These are phyloP conservation scores for Argopecten irradians DNA, from an alignment of 1,140 invertebrate species.

Conservation along the genomic window DNA sequence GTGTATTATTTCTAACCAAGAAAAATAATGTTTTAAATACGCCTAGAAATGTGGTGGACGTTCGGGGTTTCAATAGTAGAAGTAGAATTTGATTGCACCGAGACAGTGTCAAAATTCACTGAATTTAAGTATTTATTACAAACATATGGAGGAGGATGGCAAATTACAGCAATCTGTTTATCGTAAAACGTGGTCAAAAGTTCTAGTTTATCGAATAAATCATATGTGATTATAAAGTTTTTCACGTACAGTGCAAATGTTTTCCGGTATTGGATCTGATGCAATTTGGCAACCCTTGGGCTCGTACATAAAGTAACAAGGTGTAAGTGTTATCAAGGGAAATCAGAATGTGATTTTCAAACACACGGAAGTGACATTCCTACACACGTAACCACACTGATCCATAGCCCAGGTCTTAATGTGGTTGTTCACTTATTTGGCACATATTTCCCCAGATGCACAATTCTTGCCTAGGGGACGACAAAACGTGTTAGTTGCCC, in stretches of 20 bases:
- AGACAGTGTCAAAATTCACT: neutral
- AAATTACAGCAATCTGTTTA: neutral
- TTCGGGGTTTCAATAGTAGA: neutral
- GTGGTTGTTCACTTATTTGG: neutral
- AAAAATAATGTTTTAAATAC: too few relatives aligned
- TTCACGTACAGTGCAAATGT: too few relatives aligned
- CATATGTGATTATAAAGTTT: neutral
- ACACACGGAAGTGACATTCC: neutral
- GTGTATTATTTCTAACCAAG: too few relatives aligned
- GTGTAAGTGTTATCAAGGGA: neutral
- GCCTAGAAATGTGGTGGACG: too few relatives aligned
- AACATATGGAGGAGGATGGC: neutral
- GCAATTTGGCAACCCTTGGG: neutral
- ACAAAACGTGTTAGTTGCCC: neutral
- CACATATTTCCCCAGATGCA: neutral
- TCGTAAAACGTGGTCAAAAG: neutral
- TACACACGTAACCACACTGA: neutral
- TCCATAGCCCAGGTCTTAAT: neutral
- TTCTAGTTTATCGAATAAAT: neutral
- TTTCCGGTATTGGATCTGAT: neutral
- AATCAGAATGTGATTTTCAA: neutral
- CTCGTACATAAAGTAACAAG: neutral
- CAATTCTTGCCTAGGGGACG: neutral
- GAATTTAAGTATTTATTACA: neutral
- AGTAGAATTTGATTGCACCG: neutral